Evolutionary conservation across 1,140 invertebrate species (phyloP), one percentile per base, ranked within the genome.

Genomic region (Drosophila aff.): DNA sequence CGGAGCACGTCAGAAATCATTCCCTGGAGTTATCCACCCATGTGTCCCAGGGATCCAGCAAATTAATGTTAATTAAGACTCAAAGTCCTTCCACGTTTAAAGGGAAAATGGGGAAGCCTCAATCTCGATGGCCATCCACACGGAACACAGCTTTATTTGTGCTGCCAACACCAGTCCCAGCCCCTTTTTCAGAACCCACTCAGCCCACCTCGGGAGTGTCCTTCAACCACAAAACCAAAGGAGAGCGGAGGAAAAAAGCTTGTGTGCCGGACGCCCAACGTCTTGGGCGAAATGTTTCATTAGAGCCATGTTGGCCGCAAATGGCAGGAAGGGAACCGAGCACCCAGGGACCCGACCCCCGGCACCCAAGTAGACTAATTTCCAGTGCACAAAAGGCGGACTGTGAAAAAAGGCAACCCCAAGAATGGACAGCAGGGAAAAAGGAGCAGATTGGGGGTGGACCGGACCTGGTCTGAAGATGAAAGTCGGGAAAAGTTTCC

Each of bases 221-320:
- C 81, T 84, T 72, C 64, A 63, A 90, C 84, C 84, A 43, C 84
- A 89, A 68, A 74, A 65, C 46, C 26, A 59, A 65, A 81, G 55
- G 23, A 65, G 26, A 57, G 65, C 41, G 15, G 43, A 65, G 50
- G 49, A 62, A 72, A 73, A 79, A 76, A 69, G 62, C 57, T 61
- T 66, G 66, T 55, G 74, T 77, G 62, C 59, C 66, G 46, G 65
- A 59, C 63, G 76, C 23, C 47, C 61, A 89, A 78, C 81, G 78
- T 89, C 84, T 89, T 90, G 77, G 68, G 63, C 55, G 66, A 89
- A 90, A 89, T 89, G 85, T 90, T 89, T 89, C 85, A 89, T 89
- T 90, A 89, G 84, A 89, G 78, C 74, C 60, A 79, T 78, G 84
- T 68, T 78, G 52, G 81, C 84, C 83, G 65, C 83, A 87, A 83